Evolutionary conservation across 2,113 vertebrate genomes (phyloP).

Genomic region (Mystacornis crossleyi): DNA sequence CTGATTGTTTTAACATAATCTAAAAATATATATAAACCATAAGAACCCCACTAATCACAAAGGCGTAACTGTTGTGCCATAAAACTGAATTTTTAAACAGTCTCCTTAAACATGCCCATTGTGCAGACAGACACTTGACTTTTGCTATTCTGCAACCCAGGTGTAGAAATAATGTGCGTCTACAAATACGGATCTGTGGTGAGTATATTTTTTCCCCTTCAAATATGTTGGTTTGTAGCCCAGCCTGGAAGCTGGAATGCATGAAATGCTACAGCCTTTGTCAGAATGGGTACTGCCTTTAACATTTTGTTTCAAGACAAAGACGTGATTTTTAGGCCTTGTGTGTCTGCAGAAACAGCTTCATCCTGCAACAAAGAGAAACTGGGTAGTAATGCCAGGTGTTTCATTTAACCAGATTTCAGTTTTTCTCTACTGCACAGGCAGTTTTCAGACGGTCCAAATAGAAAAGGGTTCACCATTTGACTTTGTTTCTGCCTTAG

Average conservation of each 20-base stretch:
- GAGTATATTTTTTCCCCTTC: constrained; percentile 67
- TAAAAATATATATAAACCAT: neutral
- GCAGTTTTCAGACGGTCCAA: neutral
- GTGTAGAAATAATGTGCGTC: constrained; percentile 97
- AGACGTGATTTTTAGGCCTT: neutral
- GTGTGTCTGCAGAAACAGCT: neutral
- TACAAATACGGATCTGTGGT: constrained; percentile 98
- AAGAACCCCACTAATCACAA: neutral
- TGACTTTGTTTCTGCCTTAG: neutral
- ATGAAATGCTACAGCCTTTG: neutral
- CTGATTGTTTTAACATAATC: neutral
- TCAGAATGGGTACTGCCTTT: neutral
- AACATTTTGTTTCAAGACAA: neutral
- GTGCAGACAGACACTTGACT: neutral
- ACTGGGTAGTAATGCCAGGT: neutral
- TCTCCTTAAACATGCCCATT: neutral
- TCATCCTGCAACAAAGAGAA: neutral
- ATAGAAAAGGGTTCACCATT: neutral
- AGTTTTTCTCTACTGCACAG: neutral
- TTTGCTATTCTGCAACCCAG: constrained; percentile 76
- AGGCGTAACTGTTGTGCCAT: neutral
- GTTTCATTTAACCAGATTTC: neutral
- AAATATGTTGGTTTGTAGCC: neutral
- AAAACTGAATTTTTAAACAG: neutral
- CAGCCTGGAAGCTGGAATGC: neutral